Evolutionary conservation across 1,140 invertebrate species (phyloP).

Genomic region (Temnothorax curvispinosus): DNA sequence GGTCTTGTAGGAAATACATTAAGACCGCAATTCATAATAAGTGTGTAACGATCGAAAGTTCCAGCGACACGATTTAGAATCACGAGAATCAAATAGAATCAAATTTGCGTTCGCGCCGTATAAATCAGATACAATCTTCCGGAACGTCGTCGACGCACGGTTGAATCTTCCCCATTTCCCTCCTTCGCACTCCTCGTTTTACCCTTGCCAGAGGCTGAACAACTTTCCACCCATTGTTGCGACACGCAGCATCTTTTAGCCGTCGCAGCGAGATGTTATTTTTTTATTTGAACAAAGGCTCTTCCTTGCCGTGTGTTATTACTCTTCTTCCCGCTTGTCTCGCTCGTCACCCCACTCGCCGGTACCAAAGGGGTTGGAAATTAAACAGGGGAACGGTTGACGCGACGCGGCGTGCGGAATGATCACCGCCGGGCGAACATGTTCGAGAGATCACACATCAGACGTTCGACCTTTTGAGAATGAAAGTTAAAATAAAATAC

Average conservation of each 20-base stretch:
- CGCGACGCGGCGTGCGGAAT: slow-evolving; percentile 61
- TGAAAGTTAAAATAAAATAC: slow-evolving; percentile 29
- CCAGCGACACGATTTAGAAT: no score
- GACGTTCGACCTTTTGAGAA: slow-evolving; percentile 53
- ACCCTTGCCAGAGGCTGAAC: slow-evolving; percentile 69
- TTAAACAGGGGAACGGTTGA: slow-evolving; percentile 69
- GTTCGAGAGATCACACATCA: slow-evolving; percentile 66
- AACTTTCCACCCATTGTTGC: slow-evolving; percentile 77
- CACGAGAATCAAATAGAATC: no score
- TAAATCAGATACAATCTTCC: slow-evolving; percentile 69
- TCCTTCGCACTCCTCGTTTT: not conserved
- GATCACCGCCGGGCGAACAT: slow-evolving; percentile 41
- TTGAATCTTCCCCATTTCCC: not conserved
- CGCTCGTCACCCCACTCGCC: slow-evolving; percentile 46
- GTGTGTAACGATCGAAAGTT: no score
- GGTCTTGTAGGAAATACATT: not conserved
- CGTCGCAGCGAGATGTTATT: slow-evolving; percentile 72
- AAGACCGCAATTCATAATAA: not conserved
- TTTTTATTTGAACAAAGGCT: slow-evolving; percentile 77
- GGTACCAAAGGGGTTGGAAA: slow-evolving; percentile 68
- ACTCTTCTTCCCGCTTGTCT: slow-evolving; percentile 53
- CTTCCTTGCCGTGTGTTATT: slow-evolving; percentile 67
- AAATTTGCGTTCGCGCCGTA: slow-evolving; percentile 48
- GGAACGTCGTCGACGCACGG: slow-evolving; percentile 48
- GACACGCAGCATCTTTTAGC: slow-evolving; percentile 60